Evolutionary conservation across 2,888 invertebrate species (phyloP).

Genomic region (Xanthorhoe spadicearia): DNA sequence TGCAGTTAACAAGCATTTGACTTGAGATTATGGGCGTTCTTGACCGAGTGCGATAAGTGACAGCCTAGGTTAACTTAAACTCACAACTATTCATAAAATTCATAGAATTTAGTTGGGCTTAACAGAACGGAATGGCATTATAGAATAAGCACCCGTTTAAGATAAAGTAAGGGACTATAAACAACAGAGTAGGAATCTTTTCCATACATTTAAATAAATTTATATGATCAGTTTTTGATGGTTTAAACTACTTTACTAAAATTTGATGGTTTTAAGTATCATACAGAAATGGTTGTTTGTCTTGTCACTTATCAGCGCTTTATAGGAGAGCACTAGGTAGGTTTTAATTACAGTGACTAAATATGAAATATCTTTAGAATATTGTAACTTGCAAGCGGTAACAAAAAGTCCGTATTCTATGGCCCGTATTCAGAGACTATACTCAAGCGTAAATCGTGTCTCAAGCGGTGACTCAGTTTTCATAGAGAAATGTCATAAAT

Average conservation of each 20-base stretch:
- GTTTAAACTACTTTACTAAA: too few species aligned
- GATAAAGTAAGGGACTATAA: neutral
- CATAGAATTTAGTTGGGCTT: neutral
- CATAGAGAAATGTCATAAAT: too few species aligned
- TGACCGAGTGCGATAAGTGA: neutral
- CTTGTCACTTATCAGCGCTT: neutral
- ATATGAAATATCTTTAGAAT: conserved; percentile 47
- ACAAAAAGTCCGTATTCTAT: neutral
- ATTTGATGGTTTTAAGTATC: neutral
- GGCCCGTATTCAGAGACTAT: too few species aligned
- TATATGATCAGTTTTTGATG: too few species aligned
- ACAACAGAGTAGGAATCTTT: neutral
- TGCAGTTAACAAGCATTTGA: conserved; percentile 21
- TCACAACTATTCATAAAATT: too few species aligned
- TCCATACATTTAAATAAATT: too few species aligned
- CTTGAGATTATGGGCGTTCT: conserved; percentile 12
- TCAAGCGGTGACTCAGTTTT: too few species aligned
- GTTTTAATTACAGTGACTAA: conserved; percentile 7
- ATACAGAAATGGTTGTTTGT: neutral
- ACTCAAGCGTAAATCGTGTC: too few species aligned
- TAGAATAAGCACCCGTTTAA: too few species aligned
- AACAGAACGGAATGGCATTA: too few species aligned
- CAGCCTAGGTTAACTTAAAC: neutral
- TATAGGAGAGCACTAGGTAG: neutral
- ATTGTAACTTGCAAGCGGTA: neutral